phyloP scores from a whole-genome alignment of 2,888 invertebrate species.

The Apocheima hispidaria region DNA sequence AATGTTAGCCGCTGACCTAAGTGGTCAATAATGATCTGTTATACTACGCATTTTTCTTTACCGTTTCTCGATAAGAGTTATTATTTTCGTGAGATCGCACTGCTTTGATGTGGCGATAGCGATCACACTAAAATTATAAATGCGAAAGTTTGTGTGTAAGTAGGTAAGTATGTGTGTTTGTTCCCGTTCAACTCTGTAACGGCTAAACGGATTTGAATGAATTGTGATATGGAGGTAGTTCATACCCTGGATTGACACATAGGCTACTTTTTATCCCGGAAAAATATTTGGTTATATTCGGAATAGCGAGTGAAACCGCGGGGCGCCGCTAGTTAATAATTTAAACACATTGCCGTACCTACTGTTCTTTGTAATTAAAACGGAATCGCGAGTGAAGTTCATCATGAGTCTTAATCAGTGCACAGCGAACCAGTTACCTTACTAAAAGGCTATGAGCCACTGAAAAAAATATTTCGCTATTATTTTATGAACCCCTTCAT shows the following conservation, averaged over 20 bases:
- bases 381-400: constrained; percentile 73
- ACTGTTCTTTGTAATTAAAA: constrained; percentile 72
- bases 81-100: constrained; percentile 52
- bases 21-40: constrained; percentile 84
- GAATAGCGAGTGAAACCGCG: too few relatives aligned
- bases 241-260: too few relatives aligned
- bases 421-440: constrained; percentile 74
- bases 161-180: too few relatives aligned
- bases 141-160: too few relatives aligned
- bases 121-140: too few relatives aligned
- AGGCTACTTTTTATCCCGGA: too few relatives aligned
- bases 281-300: too few relatives aligned
- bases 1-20: constrained; percentile 83
- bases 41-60: constrained; percentile 70
- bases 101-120: constrained; percentile 50
- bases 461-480: constrained; percentile 59
- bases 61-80: constrained; percentile 61
- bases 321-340: too few relatives aligned
- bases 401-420: constrained; percentile 78
- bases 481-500: constrained; percentile 48
- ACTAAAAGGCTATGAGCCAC: constrained; percentile 59
- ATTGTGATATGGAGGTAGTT: too few relatives aligned
- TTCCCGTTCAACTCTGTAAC: too few relatives aligned
- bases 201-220: too few relatives aligned
- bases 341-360: constrained; percentile 51